phyloP scores from a whole-genome alignment of 2,888 invertebrate genomes.

The Papilio gigon region DNA sequence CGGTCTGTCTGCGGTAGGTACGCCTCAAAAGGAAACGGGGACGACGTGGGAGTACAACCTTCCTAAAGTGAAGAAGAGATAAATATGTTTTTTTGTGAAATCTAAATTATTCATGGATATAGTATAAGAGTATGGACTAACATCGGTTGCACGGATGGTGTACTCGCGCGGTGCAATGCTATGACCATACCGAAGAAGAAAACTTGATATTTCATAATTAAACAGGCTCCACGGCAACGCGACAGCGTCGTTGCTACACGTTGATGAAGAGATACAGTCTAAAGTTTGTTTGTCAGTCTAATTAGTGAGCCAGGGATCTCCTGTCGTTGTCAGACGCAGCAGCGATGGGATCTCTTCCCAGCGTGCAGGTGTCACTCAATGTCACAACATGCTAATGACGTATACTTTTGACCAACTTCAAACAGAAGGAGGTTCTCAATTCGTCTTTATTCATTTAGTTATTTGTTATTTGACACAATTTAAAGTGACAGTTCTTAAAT shows the following conservation, averaged over 20 bases:
- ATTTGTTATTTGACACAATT: too few species aligned
- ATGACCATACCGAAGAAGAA: too few species aligned
- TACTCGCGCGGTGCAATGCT: too few species aligned
- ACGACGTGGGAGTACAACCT: background rate
- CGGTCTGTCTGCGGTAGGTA: conserved; percentile 16
- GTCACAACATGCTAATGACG: background rate
- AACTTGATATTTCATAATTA: background rate
- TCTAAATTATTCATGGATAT: too few species aligned
- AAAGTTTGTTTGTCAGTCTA: conserved; percentile 3
- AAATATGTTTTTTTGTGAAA: too few species aligned
- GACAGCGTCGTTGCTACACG: background rate
- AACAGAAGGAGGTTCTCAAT: too few species aligned
- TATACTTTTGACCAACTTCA: too few species aligned
- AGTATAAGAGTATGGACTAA: too few species aligned
- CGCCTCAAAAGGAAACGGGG: background rate
- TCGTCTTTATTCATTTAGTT: too few species aligned
- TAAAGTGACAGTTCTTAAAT: background rate
- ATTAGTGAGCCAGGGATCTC: conserved; percentile 1
- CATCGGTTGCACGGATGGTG: too few species aligned
- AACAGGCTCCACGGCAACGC: background rate
- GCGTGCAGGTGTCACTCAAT: conserved; percentile 18
- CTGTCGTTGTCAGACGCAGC: conserved; percentile 1
- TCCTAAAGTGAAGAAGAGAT: background rate
- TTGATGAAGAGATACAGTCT: background rate
- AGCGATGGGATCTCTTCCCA: conserved; percentile 17